Conservation (phyloP, 2,113 vertebrate species). For the Cephalopterus ornatus region DNA sequence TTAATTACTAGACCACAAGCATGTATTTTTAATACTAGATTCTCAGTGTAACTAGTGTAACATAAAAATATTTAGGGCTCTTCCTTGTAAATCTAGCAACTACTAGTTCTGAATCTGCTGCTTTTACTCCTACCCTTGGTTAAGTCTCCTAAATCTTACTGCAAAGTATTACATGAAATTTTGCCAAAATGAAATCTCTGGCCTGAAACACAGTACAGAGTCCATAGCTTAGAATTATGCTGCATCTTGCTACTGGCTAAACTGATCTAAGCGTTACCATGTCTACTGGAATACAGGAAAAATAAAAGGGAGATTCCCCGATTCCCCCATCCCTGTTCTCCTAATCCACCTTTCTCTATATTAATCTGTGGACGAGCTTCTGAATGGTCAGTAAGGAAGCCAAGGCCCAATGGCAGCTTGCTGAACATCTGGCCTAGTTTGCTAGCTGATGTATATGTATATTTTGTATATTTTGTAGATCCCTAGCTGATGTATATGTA, state of each 20-base stretch:
- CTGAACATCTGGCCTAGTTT: slow-evolving; percentile 28
- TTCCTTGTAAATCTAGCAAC: background rate
- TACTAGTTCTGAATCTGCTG: background rate
- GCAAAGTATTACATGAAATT: background rate
- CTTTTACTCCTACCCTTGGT: background rate
- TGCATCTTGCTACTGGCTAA: background rate
- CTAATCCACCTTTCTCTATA: slow-evolving; percentile 40
- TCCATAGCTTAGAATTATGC: slow-evolving; percentile 18
- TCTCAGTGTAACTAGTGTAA: background rate
- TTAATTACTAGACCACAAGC: background rate
- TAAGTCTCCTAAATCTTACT: background rate
- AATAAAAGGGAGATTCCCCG: background rate
- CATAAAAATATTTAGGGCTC: background rate
- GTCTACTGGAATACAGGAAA: slow-evolving; percentile 10
- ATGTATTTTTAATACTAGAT: background rate
- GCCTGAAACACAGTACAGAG: background rate
- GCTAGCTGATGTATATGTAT: background rate
- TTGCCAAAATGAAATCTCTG: slow-evolving; percentile 10
- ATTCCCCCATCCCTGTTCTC: background rate
- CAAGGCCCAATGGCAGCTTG: slow-evolving; percentile 18
- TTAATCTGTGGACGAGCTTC: slow-evolving; percentile 32
- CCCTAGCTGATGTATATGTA: background rate
- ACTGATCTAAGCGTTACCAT: background rate
- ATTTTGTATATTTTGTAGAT: background rate
- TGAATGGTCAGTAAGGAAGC: slow-evolving; percentile 45